phyloP scores from a whole-genome alignment of 1,140 invertebrate species.

The Piezodorus guildinii region DNA sequence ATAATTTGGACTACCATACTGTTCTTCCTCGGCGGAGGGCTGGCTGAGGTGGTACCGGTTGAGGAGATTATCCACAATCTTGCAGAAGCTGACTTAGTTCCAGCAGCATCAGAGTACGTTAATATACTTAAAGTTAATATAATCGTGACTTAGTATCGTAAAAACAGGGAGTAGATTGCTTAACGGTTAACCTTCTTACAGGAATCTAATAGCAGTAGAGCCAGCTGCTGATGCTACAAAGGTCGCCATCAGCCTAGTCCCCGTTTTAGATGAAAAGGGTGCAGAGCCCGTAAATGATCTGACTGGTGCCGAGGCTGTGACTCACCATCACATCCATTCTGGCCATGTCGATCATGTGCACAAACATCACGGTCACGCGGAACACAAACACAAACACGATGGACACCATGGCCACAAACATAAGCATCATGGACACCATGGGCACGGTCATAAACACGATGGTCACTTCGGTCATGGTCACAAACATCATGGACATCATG shows the following conservation, averaged over 20 bases:
- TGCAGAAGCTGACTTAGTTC: background rate
- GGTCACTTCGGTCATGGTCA: conserved; percentile 21
- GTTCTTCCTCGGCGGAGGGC: background rate
- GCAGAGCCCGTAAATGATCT: conserved; percentile 16
- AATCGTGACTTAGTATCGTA: too few species aligned
- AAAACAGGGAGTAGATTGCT: too few species aligned
- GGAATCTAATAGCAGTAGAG: background rate
- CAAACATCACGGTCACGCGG: conserved; percentile 20
- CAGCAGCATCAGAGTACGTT: background rate
- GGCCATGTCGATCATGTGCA: conserved; percentile 20
- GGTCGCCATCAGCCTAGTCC: background rate
- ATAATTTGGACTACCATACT: background rate
- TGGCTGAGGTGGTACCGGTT: background rate
- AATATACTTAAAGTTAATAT: too few species aligned
- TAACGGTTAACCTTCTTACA: background rate
- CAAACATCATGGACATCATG: conserved; percentile 20
- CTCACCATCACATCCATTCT: conserved; percentile 21
- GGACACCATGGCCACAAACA: conserved; percentile 19
- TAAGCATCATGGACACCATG: conserved; percentile 21
- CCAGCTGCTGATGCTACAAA: background rate
- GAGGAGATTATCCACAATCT: background rate
- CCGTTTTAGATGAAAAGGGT: background rate
- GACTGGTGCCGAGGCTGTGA: conserved; percentile 19
- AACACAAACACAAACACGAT: conserved; percentile 21
- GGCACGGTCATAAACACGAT: conserved; percentile 18